Evolutionary conservation across 2,888 invertebrate genomes (phyloP).

Genomic region (Zaprionus obscuricornis): DNA sequence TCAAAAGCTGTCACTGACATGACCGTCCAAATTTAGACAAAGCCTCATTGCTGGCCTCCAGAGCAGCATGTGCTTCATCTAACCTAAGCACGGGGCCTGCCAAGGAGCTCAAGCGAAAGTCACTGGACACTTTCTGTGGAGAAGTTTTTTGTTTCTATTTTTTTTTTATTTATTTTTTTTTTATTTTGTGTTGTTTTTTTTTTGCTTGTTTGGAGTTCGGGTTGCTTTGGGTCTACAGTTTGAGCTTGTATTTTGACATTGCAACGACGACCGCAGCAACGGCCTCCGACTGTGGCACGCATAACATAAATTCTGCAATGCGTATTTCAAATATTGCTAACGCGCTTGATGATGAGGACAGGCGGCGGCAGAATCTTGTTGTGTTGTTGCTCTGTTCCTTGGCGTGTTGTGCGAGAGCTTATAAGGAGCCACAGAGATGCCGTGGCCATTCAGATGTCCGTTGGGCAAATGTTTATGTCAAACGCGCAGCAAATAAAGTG

Average conservation of each 20-base stretch:
- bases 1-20: constrained; percentile 74
- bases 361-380: constrained; percentile 29
- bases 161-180: constrained; percentile 29
- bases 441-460: constrained; percentile 75
- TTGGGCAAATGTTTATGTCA: constrained; percentile 78
- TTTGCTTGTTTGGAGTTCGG: constrained; percentile 33
- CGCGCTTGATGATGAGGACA: constrained; percentile 48
- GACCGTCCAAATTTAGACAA: constrained; percentile 76
- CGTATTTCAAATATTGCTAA: constrained; percentile 76
- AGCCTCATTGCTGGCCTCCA: constrained; percentile 69
- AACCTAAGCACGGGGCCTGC: constrained; percentile 11
- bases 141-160: background rate
- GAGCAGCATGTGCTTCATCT: constrained; percentile 42
- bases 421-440: constrained; percentile 73
- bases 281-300: constrained; percentile 65
- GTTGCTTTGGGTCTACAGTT: too few species aligned
- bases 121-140: constrained; percentile 68
- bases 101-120: constrained; percentile 62
- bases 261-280: constrained; percentile 41
- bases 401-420: constrained; percentile 69
- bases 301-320: constrained; percentile 76
- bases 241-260: constrained; percentile 50
- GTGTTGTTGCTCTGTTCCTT: constrained; percentile 50
- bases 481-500: constrained; percentile 76
- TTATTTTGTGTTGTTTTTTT: constrained; percentile 26